phyloP scores from a whole-genome alignment of 2,113 vertebrate species.

The Microcebus griseorufus region DNA sequence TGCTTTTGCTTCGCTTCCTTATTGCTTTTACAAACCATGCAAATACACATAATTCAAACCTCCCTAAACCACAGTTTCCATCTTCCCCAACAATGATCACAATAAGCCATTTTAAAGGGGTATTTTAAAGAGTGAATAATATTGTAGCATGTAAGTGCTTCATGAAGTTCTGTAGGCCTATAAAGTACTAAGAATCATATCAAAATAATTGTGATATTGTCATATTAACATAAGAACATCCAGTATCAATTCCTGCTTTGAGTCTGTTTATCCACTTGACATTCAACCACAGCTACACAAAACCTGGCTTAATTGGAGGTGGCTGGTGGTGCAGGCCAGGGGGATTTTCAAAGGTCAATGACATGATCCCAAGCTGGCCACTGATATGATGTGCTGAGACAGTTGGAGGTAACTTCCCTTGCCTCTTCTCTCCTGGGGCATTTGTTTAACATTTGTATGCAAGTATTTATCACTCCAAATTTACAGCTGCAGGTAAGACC shows the following conservation, averaged over 20 bases:
- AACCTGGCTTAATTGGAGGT: slow-evolving; percentile 52
- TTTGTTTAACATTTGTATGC: background rate
- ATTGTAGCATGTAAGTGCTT: background rate
- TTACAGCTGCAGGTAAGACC: background rate
- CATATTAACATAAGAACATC: background rate
- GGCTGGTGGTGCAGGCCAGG: background rate
- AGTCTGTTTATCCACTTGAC: slow-evolving; percentile 57
- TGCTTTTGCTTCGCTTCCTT: background rate
- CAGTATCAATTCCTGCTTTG: background rate
- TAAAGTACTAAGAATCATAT: background rate
- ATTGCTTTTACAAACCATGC: background rate
- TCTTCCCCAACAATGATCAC: background rate
- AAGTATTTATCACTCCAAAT: background rate
- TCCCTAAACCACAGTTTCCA: background rate
- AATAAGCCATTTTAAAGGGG: background rate
- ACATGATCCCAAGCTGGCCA: background rate
- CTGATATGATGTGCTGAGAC: background rate
- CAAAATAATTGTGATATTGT: background rate
- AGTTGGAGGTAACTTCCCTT: background rate
- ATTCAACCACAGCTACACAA: slow-evolving; percentile 18
- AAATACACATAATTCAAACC: background rate
- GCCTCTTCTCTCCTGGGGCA: background rate
- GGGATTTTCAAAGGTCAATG: slow-evolving; percentile 60
- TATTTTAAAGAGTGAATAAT: background rate
- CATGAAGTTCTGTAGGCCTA: background rate